Conservation (phyloP, 2,888 invertebrate species). For the Omphaloscelis lunosa region DNA sequence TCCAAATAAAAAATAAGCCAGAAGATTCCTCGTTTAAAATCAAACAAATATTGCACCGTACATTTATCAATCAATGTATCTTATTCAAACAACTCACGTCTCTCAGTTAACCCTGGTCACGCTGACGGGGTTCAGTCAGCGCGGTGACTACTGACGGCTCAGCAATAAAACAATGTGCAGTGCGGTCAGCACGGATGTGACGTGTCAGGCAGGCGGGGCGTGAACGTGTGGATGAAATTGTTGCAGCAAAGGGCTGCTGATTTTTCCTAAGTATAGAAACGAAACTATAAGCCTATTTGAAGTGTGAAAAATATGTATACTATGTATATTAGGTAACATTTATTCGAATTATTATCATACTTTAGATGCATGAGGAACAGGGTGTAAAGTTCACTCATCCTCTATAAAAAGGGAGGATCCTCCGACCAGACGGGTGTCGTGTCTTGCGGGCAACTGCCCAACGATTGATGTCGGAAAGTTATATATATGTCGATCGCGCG, state of each 20-base stretch:
- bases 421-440: too few relatives aligned
- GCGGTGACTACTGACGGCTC: slow-evolving; percentile 14
- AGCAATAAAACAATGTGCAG: slow-evolving; percentile 56
- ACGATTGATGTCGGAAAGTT: too few relatives aligned
- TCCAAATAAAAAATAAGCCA: not conserved
- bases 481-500: too few relatives aligned
- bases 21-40: not conserved
- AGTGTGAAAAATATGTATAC: too few relatives aligned
- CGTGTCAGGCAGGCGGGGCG: slow-evolving; percentile 12
- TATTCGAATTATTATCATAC: too few relatives aligned
- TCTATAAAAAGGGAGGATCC: too few relatives aligned
- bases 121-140: slow-evolving; percentile 37
- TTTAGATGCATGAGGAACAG: too few relatives aligned
- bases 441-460: too few relatives aligned
- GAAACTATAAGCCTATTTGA: not conserved
- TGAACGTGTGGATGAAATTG: slow-evolving; percentile 16
- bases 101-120: slow-evolving; percentile 46
- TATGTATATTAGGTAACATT: too few relatives aligned
- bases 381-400: too few relatives aligned
- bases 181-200: slow-evolving; percentile 39
- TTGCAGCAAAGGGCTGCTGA: not conserved
- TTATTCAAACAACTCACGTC: not conserved
- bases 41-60: slow-evolving; percentile 2
- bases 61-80: slow-evolving; percentile 16
- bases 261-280: not conserved